A percentile compares a stretch with the other conserved stretches of the same genome.
Conservation (phyloP, 37 sponge, comb jelly and placozoan species). For the Spongilla lacustris region DNA sequence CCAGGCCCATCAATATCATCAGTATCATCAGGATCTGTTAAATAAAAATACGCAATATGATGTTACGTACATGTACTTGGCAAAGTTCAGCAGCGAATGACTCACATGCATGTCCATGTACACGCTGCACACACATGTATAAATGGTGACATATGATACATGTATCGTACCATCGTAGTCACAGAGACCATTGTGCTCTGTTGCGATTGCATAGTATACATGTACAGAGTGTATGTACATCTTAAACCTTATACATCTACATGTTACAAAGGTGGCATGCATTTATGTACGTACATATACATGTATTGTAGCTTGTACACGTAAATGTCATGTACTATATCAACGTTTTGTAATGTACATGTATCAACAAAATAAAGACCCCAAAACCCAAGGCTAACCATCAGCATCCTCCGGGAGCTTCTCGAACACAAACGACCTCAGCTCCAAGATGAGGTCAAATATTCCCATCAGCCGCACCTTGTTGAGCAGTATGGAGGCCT, state of each 20-base stretch:
- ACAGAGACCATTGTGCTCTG: too few relatives aligned
- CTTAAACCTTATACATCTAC: neutral
- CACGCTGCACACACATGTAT: neutral
- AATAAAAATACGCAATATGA: neutral
- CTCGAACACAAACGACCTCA: slow-evolving; percentile 76
- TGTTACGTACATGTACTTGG: too few relatives aligned
- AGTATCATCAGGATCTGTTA: neutral
- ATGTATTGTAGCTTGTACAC: too few relatives aligned
- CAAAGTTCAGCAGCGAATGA: too few relatives aligned
- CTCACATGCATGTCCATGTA: neutral
- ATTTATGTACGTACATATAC: too few relatives aligned
- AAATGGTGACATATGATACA: too few relatives aligned
- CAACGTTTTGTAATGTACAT: too few relatives aligned
- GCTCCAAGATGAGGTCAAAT: slow-evolving; percentile 73
- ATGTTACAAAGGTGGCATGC: too few relatives aligned
- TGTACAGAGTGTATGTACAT: neutral
- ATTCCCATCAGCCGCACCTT: slow-evolving; percentile 78
- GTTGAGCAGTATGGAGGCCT: slow-evolving; percentile 79
- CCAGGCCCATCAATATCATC: slow-evolving; percentile 5
- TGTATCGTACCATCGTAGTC: too few relatives aligned
- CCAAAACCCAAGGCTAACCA: neutral
- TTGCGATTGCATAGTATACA: too few relatives aligned
- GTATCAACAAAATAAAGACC: too few relatives aligned
- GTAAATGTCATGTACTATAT: too few relatives aligned
- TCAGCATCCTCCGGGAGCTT: slow-evolving; percentile 51